Conservation (phyloP, 2,113 vertebrate genomes). For the Acanthisitta chloris region DNA sequence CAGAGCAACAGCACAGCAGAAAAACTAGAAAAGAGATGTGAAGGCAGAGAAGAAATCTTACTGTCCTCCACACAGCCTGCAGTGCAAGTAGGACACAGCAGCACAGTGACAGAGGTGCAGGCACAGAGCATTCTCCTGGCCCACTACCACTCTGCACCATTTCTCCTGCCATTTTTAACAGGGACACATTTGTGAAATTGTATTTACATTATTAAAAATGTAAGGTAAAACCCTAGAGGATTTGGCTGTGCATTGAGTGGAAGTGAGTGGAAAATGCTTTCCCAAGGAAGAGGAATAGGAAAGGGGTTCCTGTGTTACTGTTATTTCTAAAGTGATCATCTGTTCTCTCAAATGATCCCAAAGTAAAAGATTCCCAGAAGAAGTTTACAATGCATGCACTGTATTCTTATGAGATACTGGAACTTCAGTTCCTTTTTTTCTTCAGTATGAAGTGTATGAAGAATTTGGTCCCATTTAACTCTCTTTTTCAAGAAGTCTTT, state of each 20-base stretch:
- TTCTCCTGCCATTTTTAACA: background rate
- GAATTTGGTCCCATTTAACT: background rate
- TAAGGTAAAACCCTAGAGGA: background rate
- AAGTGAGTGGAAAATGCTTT: no score
- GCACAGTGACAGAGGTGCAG: background rate
- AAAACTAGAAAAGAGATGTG: background rate
- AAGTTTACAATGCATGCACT: background rate
- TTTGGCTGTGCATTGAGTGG: background rate
- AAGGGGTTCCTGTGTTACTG: no score
- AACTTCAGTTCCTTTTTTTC: background rate
- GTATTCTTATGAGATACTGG: background rate
- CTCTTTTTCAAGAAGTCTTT: background rate
- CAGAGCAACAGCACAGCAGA: background rate
- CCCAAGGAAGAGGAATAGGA: no score
- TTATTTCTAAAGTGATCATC: no score
- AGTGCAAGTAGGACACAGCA: background rate
- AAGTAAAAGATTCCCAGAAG: no score
- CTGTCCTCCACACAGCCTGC: background rate
- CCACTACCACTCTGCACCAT: background rate
- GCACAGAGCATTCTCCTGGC: background rate
- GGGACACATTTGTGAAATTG: background rate
- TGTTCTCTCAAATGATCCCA: no score
- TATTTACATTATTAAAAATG: background rate
- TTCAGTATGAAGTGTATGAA: background rate
- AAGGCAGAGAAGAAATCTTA: background rate